phyloP scores from a whole-genome alignment of 2,888 invertebrate species.

The Cynaeus angustus region DNA sequence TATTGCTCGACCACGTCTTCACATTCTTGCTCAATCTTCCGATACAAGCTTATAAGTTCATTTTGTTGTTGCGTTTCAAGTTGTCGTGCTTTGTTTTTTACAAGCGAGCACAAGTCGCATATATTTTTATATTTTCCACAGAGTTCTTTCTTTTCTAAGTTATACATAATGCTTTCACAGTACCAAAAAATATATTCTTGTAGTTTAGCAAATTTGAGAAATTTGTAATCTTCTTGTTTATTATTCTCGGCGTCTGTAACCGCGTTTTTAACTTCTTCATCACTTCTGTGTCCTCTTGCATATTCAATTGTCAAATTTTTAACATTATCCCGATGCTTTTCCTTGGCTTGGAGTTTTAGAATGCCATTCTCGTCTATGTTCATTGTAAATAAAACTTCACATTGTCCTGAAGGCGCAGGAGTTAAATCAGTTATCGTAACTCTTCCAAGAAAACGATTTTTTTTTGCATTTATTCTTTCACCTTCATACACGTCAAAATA shows the following conservation, averaged over 20 bases:
- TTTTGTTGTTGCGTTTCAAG: no score
- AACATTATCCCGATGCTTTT: conserved; percentile 37
- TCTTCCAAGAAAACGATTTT: conserved; percentile 47
- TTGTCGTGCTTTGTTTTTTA: no score
- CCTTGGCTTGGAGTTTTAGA: conserved; percentile 52
- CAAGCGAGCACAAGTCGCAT: no score
- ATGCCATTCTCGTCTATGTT: conserved; percentile 53
- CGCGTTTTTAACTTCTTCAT: conserved; percentile 49
- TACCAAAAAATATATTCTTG: background rate
- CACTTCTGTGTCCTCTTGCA: conserved; percentile 46
- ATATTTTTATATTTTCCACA: no score
- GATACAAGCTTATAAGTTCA: no score
- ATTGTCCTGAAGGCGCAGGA: conserved; percentile 46
- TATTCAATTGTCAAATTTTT: conserved; percentile 51
- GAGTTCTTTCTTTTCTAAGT: conserved; percentile 6
- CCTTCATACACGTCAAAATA: conserved; percentile 52
- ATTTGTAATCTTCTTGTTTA: conserved; percentile 9
- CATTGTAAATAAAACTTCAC: conserved; percentile 37
- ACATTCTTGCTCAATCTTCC: no score
- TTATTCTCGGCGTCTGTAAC: conserved; percentile 44
- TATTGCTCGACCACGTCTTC: no score
- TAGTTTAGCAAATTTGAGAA: background rate
- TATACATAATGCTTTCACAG: background rate
- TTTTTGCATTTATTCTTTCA: conserved; percentile 49
- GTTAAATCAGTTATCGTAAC: conserved; percentile 48